Conservation (phyloP, 2,113 vertebrate genomes). For the Callipepla squamata region DNA sequence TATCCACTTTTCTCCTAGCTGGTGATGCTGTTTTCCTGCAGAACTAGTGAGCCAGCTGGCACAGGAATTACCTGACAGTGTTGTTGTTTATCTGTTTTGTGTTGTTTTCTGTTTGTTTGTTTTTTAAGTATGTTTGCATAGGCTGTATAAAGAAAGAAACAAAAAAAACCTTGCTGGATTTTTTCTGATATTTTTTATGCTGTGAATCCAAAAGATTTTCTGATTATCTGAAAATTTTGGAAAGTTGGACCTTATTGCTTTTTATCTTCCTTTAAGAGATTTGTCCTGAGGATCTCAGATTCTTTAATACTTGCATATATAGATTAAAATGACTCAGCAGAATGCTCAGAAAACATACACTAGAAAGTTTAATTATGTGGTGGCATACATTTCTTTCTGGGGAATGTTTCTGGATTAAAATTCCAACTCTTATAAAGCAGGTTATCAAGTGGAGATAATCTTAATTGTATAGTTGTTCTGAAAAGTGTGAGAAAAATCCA, state of each 20-base stretch:
- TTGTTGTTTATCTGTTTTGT: neutral
- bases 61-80: neutral
- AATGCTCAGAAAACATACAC: neutral
- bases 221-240: neutral
- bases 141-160: neutral
- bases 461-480: neutral
- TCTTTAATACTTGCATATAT: neutral
- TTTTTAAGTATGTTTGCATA: neutral
- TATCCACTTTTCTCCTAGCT: neutral
- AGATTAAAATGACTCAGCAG: neutral
- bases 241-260: neutral
- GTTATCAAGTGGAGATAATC: neutral
- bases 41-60: neutral
- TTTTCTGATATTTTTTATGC: neutral
- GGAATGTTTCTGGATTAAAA: neutral
- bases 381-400: neutral
- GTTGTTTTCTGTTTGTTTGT: neutral
- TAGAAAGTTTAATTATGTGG: neutral
- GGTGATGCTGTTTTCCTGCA: neutral
- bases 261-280: neutral
- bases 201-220: neutral
- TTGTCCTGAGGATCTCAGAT: neutral
- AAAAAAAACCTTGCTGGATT: neutral
- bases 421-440: neutral
- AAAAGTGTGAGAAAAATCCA: neutral